These are phyloP conservation scores for Eurypyga helias DNA, from an alignment of 2,113 vertebrate species.

Conservation along the genomic window DNA sequence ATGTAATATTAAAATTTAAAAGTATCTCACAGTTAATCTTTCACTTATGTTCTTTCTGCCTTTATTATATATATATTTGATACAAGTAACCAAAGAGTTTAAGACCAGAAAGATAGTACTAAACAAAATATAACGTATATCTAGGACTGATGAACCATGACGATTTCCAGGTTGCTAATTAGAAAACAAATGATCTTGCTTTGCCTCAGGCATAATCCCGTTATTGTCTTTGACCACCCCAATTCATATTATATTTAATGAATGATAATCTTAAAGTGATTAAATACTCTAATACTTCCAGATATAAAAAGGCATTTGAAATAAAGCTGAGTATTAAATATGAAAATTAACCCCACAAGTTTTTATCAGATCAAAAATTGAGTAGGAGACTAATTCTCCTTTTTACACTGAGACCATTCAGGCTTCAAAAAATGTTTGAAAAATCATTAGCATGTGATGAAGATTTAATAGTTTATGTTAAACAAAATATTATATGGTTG, in stretches of 20 bases:
- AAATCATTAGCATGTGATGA: accelerated
- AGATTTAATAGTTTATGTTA: background rate
- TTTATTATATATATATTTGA: background rate
- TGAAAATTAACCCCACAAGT: background rate
- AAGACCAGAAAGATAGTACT: background rate
- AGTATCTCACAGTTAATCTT: background rate
- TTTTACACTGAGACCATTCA: background rate
- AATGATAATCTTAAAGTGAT: background rate
- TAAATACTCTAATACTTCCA: background rate
- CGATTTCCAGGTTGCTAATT: background rate
- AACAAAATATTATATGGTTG: background rate
- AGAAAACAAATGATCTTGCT: background rate
- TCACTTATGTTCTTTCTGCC: background rate
- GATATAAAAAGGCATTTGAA: background rate
- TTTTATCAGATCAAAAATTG: background rate
- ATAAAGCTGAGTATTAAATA: background rate
- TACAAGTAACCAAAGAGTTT: background rate
- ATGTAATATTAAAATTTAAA: background rate
- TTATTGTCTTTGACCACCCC: background rate
- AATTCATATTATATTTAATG: background rate
- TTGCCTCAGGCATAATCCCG: background rate
- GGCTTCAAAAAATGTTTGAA: background rate
- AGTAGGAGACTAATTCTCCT: background rate
- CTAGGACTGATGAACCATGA: background rate
- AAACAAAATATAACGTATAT: background rate